Percentiles rank a stretch among this genome's conserved stretches.
phyloP scores from a whole-genome alignment of 2,113 vertebrate genomes.

The Ondatra zibethicus region DNA sequence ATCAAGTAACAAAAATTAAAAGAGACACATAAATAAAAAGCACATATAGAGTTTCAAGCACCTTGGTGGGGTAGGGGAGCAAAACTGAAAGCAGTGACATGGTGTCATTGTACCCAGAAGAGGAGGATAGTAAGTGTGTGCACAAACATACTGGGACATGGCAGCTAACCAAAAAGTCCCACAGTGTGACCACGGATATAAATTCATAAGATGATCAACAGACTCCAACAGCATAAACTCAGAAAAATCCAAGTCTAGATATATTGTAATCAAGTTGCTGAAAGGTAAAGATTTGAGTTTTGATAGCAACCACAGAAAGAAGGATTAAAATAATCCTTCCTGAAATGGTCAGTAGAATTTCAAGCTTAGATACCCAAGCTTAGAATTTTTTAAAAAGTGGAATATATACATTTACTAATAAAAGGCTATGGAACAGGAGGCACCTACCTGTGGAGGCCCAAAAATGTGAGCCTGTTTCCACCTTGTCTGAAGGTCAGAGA shows the following conservation, averaged over 20 bases:
- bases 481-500: no score
- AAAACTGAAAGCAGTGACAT: neutral
- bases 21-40: neutral
- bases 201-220: neutral
- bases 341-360: neutral
- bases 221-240: neutral
- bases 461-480: no score
- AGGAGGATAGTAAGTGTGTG: neutral
- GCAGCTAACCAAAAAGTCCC: neutral
- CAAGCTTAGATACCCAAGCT: neutral
- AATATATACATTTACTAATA: slow-evolving; percentile 15
- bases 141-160: neutral
- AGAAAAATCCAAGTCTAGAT: slow-evolving; percentile 13
- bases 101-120: neutral
- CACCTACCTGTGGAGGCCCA: neutral
- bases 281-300: slow-evolving; percentile 10
- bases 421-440: neutral
- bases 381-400: slow-evolving; percentile 8
- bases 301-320: neutral
- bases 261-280: neutral
- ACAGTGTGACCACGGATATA: slow-evolving; percentile 27
- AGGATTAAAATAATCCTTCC: neutral
- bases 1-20: neutral
- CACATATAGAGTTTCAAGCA: neutral
- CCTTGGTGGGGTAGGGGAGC: neutral